Evolutionary conservation across 1,140 invertebrate genomes (phyloP).

Genomic region (Drosophila sechellia): DNA sequence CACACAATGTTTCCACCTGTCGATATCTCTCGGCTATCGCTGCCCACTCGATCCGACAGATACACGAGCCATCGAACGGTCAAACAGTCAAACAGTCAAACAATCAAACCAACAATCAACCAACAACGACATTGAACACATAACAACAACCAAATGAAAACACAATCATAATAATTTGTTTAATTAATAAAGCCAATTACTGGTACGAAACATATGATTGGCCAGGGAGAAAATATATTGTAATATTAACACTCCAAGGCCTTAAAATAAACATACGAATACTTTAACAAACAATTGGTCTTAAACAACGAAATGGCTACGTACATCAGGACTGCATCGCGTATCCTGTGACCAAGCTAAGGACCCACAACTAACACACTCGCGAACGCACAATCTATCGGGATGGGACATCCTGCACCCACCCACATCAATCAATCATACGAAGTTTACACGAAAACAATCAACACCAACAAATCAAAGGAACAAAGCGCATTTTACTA

Average conservation of each 20-base stretch:
- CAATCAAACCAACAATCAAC: constrained; percentile 53
- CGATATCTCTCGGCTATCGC: constrained; percentile 14
- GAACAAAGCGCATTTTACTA: constrained; percentile 49
- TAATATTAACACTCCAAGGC: neutral
- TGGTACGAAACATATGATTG: constrained; percentile 22
- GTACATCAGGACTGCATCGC: constrained; percentile 17
- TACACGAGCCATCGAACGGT: constrained; percentile 39
- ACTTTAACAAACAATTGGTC: neutral
- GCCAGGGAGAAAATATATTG: neutral
- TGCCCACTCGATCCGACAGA: constrained; percentile 12
- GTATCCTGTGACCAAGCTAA: constrained; percentile 47
- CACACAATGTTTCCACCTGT: constrained; percentile 57
- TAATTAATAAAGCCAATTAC: constrained; percentile 54
- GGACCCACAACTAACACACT: constrained; percentile 32
- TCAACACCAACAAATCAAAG: constrained; percentile 44
- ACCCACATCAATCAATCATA: constrained; percentile 38
- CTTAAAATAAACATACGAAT: constrained; percentile 9
- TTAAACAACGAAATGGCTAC: constrained; percentile 11
- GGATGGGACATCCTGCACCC: constrained; percentile 7
- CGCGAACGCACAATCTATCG: constrained; percentile 21
- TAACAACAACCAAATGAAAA: constrained; percentile 53
- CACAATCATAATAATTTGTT: constrained; percentile 48
- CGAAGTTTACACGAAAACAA: constrained; percentile 51
- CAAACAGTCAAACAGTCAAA: constrained; percentile 43
- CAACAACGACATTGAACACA: constrained; percentile 62